Base-by-base conservation (phyloP, 1,140 invertebrate species). In the Brachionus rubens region DNA sequence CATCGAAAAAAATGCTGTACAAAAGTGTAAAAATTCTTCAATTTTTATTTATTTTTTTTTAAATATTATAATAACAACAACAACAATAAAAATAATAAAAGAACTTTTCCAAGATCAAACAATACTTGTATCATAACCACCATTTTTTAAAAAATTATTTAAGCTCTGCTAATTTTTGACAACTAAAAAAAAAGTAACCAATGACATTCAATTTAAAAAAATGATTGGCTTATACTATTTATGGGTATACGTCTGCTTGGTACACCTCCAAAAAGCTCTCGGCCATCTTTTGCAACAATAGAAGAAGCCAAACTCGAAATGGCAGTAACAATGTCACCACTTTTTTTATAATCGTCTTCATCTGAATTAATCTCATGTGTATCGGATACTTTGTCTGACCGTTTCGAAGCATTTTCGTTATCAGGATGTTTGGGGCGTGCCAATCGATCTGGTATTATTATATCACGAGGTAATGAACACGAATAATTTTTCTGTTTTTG, bases 161-260 rank as follows among this genome's bases (percentile, higher is more conserved):
- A 59, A 59, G 54, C 54, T 59, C 54, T 40, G n/a, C 19, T 2
- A 26, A 9, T 59, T 33, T 28, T 54, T 30, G 19, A 12, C 54
- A 59, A 59, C 54, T 59, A 65, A 65, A 41, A 65, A 24, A 24
- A 65, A 65, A 43, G 43, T 65, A 43, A 65, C 19, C 43, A 43
- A 43, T 24, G 59, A 65, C 33, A 65, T 3, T 41, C 10, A 59
- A 59, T 6, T 65, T 65, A 65, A n/a, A 65, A 65, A 65, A 30
- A 65, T 5, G 68, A 72, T 54, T 72, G 68, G 68, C 68, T 72
- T 72, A 72, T 72, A 36, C 30, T 72, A 24, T 72, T 54, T 12
- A 72, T 72, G 12, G 68, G 68, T 50, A 72, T 54, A 19, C 68
- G 43, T 72, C 68, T 21, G 12, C 68, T 72, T 7, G 68, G 68